Evolutionary conservation across 2,113 vertebrate genomes (phyloP), one percentile per base, ranked within the genome.

Genomic region (Laterallus jamaicensis): DNA sequence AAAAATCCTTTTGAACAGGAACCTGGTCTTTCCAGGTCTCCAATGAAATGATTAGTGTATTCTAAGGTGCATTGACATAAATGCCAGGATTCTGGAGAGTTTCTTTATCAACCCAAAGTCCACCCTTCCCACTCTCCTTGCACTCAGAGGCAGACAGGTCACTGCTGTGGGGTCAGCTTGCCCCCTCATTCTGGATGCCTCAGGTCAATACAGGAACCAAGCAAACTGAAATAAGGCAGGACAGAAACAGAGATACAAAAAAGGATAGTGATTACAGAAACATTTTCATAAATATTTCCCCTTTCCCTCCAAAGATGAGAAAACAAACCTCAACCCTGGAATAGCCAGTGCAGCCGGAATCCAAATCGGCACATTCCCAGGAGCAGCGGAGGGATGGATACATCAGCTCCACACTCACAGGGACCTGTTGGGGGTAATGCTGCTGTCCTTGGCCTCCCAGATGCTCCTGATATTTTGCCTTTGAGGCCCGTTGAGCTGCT

Each of bases 311-410:
- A 82, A 95, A 93, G 60, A 42, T 17, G 37, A 54, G n/a, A 78
- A 77, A 80, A 73, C 15, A 86, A 67, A 64, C 49, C 9, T 8
- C 1, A 12, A 71, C n/a, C 10, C 32, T 16, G 60, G 69, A 60
- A 47, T 1, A 69, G 81, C 32, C 15, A 80, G 21, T n/a, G 75
- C 39, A 69, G 31, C 32, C 17, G 42, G 62, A 92, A 71, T 83
- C 66, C 66, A 67, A 81, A 59, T 4, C 0, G 0, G 12, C 44
- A 17, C 3, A 11, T 69, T 49, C 19, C 20, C 1, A 2, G 69
- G 35, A 60, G 39, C 16, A 68, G 66, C 3, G 1, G 35, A 75
- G 26, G n/a, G 20, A 7, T 1, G 4, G 24, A 14, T 0, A 3
- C 42, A 28, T 37, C 52, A 82, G 52, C 37, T 68, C 54, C 58